Conservation (phyloP, 2,888 invertebrate species). For the Molorchus minor region DNA sequence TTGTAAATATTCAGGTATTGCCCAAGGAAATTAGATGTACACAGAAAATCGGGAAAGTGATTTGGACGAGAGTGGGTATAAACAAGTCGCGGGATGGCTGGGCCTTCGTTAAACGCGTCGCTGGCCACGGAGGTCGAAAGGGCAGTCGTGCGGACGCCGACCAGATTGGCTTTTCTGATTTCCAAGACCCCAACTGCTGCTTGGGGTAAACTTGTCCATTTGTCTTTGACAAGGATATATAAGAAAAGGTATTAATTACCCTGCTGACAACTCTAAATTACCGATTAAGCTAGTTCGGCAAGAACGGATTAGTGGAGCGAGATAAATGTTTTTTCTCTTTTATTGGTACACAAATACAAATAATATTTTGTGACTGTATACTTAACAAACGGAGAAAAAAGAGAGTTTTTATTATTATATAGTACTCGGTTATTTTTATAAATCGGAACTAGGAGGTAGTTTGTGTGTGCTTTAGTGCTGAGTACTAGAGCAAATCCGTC, state of each 20-base stretch:
- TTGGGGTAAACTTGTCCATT: conserved; percentile 50
- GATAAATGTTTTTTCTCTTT: no score
- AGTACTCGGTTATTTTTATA: no score
- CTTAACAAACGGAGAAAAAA: no score
- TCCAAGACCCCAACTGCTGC: conserved; percentile 44
- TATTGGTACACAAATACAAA: no score
- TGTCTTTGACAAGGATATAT: conserved; percentile 56
- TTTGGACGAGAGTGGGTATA: conserved; percentile 23
- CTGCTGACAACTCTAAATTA: conserved; percentile 39
- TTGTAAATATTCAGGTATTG: no score
- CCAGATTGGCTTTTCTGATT: conserved; percentile 57
- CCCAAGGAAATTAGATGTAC: no score
- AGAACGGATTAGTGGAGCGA: not conserved
- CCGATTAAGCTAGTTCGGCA: not conserved
- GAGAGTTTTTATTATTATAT: no score
- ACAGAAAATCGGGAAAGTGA: conserved; percentile 14
- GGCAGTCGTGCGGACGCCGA: conserved; percentile 53
- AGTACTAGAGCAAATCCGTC: no score
- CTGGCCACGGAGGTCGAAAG: conserved; percentile 47
- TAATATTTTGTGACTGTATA: no score
- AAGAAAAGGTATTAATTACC: conserved; percentile 53
- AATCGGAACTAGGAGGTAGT: no score
- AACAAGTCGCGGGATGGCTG: conserved; percentile 23
- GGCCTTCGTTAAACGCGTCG: conserved; percentile 52
- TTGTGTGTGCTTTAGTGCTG: no score